Evolutionary conservation across 2,888 invertebrate species (phyloP).

Genomic region (Zhengitettix transpicula): DNA sequence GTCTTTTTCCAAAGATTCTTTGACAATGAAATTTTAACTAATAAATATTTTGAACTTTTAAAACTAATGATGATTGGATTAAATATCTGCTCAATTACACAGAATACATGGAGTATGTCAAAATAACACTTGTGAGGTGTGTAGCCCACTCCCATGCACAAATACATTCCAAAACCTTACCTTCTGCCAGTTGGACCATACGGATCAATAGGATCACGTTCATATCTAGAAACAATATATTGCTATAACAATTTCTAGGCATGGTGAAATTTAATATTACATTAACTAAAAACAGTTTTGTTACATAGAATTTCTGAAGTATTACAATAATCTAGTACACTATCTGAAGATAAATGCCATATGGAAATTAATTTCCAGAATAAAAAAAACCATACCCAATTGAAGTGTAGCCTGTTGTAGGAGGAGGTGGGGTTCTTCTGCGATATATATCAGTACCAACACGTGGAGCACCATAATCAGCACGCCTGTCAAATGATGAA

Average conservation of each 20-base stretch:
- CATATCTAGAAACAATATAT: not conserved
- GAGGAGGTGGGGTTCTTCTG: constrained; percentile 15
- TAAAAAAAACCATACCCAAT: not conserved
- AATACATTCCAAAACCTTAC: not conserved
- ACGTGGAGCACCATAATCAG: constrained; percentile 12
- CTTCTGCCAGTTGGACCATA: not conserved
- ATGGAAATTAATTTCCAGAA: not conserved
- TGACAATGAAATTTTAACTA: too few relatives aligned
- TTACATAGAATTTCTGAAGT: not conserved
- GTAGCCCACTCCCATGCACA: not conserved
- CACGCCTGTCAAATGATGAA: constrained; percentile 12
- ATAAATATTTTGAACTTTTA: too few relatives aligned
- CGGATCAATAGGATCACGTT: not conserved
- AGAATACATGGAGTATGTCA: not conserved
- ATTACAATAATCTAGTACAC: not conserved
- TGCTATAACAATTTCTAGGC: too few relatives aligned
- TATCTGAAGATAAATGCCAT: not conserved
- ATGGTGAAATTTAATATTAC: not conserved
- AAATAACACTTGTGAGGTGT: not conserved
- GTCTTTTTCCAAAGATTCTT: too few relatives aligned
- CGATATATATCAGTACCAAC: constrained; percentile 13
- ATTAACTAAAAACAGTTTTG: not conserved
- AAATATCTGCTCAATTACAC: too few relatives aligned
- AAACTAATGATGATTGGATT: too few relatives aligned
- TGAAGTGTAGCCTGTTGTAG: constrained; percentile 5